A percentile compares a stretch with the other conserved stretches of the same genome.
These are phyloP conservation scores for Agrotis clavis DNA, from an alignment of 2,888 invertebrate species.

Conservation along the genomic window DNA sequence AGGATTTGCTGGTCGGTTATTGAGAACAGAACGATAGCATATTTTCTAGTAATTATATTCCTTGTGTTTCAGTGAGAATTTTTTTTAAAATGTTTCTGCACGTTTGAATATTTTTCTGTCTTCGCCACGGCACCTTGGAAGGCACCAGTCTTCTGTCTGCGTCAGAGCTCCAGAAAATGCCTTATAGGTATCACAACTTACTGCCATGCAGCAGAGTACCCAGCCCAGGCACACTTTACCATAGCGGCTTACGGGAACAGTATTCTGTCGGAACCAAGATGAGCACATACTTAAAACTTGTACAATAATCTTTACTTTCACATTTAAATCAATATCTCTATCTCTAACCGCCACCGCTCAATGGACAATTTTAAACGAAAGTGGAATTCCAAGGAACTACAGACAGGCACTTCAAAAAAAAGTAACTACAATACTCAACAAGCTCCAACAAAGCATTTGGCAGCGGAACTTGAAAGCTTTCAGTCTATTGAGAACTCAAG, in stretches of 20 bases:
- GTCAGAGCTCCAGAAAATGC: too few relatives aligned
- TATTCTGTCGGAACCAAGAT: too few relatives aligned
- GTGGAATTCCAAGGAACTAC: slow-evolving; percentile 31
- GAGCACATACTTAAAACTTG: too few relatives aligned
- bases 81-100: too few relatives aligned
- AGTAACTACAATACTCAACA: slow-evolving; percentile 30
- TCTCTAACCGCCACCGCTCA: slow-evolving; percentile 8
- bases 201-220: too few relatives aligned
- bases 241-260: background rate
- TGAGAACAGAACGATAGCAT: background rate
- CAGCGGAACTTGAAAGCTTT: slow-evolving; percentile 68
- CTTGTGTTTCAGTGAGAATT: too few relatives aligned
- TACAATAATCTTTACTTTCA: background rate
- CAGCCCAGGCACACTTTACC: too few relatives aligned
- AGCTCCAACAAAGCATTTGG: slow-evolving; percentile 47
- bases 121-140: too few relatives aligned
- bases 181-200: too few relatives aligned
- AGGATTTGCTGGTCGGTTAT: slow-evolving; percentile 5
- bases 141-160: too few relatives aligned
- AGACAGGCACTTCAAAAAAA: slow-evolving; percentile 27
- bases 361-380: slow-evolving; percentile 29
- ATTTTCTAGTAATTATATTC: too few relatives aligned
- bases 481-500: slow-evolving; percentile 79
- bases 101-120: too few relatives aligned
- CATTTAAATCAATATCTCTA: background rate